A percentile compares a stretch with the other conserved stretches of the same genome.
Evolutionary conservation across 2,797 vertebrate species (phyloP).

Genomic region (Hylomyscus alleni): DNA sequence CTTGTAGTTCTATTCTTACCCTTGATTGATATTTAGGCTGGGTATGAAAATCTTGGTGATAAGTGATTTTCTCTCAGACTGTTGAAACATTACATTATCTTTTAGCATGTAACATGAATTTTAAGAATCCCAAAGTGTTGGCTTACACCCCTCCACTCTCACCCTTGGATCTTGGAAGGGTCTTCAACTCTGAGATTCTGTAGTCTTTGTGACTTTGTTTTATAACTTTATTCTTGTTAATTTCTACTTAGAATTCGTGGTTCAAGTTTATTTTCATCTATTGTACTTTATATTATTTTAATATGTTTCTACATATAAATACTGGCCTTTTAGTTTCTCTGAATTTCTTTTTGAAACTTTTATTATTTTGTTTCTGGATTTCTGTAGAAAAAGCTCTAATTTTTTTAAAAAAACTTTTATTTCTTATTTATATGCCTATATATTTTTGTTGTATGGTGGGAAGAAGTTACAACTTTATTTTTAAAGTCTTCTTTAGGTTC

Average conservation of each 20-base stretch:
- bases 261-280: not conserved
- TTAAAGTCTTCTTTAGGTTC: constrained; percentile 5
- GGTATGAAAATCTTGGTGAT: not conserved
- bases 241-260: not conserved
- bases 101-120: constrained; percentile 6
- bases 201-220: not conserved
- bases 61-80: not conserved
- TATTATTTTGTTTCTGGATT: not conserved
- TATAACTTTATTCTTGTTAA: not conserved
- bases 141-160: not conserved
- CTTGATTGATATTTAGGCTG: not conserved
- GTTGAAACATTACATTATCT: not conserved
- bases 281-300: not conserved
- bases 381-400: not conserved
- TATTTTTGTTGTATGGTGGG: not conserved
- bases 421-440: constrained; percentile 3
- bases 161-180: not conserved
- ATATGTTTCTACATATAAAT: not conserved
- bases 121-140: not conserved
- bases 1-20: not conserved
- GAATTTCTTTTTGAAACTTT: not conserved
- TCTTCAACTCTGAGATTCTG: not conserved
- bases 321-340: not conserved
- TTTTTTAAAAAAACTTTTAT: not conserved
- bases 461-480: not conserved